Conservation (phyloP, 2,888 invertebrate genomes). For the Cheilosia vulpina region DNA sequence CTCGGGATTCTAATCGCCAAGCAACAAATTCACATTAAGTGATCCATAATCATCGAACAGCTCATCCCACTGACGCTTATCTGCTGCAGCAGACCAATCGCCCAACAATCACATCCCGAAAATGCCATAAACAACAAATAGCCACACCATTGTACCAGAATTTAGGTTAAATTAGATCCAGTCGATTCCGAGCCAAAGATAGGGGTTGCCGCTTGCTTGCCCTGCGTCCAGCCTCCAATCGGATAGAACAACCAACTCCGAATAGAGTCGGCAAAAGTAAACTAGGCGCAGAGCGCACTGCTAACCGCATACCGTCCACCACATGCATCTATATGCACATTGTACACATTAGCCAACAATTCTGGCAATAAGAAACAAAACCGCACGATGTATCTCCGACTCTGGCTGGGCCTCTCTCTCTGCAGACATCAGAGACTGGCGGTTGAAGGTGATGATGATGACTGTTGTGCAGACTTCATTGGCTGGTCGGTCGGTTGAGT, state of each 20-base stretch:
- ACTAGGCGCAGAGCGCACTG: constrained; percentile 52
- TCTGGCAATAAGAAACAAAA: constrained; percentile 52
- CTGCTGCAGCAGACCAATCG: constrained; percentile 36
- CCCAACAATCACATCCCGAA: constrained; percentile 52
- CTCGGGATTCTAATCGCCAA: constrained; percentile 45
- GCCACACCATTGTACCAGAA: constrained; percentile 62
- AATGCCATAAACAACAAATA: constrained; percentile 61
- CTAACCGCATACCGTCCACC: constrained; percentile 24
- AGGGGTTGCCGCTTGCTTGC: constrained; percentile 13
- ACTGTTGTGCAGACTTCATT: constrained; percentile 62
- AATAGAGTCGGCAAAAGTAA: constrained; percentile 67
- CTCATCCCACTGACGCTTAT: constrained; percentile 41
- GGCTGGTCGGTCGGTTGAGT: not conserved
- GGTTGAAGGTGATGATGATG: constrained; percentile 62
- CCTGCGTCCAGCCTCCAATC: constrained; percentile 2
- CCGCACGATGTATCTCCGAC: constrained; percentile 46
- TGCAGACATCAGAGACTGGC: constrained; percentile 7
- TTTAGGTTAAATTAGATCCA: constrained; percentile 73
- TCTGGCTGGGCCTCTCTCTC: not conserved
- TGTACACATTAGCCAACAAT: constrained; percentile 38
- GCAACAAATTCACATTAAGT: constrained; percentile 71
- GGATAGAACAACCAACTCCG: constrained; percentile 22
- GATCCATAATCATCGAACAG: constrained; percentile 59
- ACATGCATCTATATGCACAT: too few relatives aligned
- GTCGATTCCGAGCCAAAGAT: constrained; percentile 52